Percentiles rank a stretch among this genome's conserved stretches.
Evolutionary conservation across 1,140 invertebrate genomes (phyloP).

Genomic region (Achroia grisella): DNA sequence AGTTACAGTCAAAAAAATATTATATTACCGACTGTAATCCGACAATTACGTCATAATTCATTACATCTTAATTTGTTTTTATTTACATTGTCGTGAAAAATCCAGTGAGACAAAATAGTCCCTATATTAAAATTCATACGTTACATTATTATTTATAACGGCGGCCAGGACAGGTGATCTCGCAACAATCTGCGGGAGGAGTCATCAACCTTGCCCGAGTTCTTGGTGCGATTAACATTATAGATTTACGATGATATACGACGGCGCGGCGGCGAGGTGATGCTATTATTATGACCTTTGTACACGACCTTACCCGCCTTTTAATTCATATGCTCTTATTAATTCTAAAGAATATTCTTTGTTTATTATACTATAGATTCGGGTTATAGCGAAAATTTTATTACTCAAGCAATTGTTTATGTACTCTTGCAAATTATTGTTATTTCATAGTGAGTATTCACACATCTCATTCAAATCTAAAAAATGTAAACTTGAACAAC

Average conservation of each 20-base stretch:
- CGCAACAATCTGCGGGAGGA: constrained; percentile 13
- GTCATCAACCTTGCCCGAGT: constrained; percentile 27
- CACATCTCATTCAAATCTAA: too few relatives aligned
- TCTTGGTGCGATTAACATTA: constrained; percentile 20
- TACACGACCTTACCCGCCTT: background rate
- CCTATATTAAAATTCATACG: too few relatives aligned
- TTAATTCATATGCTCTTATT: background rate
- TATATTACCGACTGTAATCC: too few relatives aligned
- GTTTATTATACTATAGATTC: background rate
- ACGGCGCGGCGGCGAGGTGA: too few relatives aligned
- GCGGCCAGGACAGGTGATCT: background rate
- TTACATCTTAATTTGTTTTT: too few relatives aligned
- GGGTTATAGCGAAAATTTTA: background rate
- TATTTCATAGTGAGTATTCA: background rate
- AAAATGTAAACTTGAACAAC: background rate
- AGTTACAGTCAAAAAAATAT: too few relatives aligned
- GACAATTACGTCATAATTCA: too few relatives aligned
- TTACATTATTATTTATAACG: background rate
- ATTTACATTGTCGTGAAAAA: too few relatives aligned
- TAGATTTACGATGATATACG: constrained; percentile 27
- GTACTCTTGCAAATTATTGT: background rate
- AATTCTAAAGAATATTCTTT: background rate
- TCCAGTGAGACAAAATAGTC: background rate
- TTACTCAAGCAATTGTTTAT: background rate
- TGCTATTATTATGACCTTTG: background rate